A percentile compares a stretch with the other conserved stretches of the same genome.
Evolutionary conservation across 1,140 invertebrate species (phyloP).

Genomic region (Cydia amplana): DNA sequence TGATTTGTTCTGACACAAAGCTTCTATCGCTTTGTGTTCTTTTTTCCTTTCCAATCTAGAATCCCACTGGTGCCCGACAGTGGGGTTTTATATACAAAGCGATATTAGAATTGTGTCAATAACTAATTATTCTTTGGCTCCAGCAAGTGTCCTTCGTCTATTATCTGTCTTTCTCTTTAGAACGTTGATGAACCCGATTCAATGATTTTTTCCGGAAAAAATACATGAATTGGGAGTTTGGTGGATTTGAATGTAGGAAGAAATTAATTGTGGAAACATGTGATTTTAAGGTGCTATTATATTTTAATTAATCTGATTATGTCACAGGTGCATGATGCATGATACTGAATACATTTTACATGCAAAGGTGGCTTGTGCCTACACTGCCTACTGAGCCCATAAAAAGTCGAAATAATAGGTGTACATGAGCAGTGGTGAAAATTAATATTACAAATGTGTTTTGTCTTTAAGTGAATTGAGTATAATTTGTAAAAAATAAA

Average conservation of each 20-base stretch:
- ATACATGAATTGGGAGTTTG: constrained; percentile 61
- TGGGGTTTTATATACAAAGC: constrained; percentile 35
- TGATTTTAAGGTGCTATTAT: neutral
- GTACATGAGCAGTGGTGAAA: constrained; percentile 19
- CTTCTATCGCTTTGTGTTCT: constrained; percentile 33
- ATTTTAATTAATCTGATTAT: constrained; percentile 12
- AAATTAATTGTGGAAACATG: neutral
- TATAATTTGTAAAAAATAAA: neutral
- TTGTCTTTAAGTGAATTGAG: neutral
- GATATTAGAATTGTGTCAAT: constrained; percentile 33
- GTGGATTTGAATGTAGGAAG: constrained; percentile 20
- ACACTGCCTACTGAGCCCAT: neutral
- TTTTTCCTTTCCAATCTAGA: constrained; percentile 37
- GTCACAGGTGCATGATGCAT: constrained; percentile 25
- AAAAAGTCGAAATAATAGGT: neutral
- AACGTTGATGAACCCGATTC: constrained; percentile 56
- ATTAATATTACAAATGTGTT: neutral
- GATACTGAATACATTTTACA: constrained; percentile 17
- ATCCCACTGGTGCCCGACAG: constrained; percentile 49
- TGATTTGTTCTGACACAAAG: constrained; percentile 38
- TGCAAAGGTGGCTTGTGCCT: neutral
- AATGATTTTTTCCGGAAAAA: constrained; percentile 72
- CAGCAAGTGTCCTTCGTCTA: constrained; percentile 24
- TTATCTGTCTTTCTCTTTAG: constrained; percentile 37
- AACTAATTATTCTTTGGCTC: constrained; percentile 27